Evolutionary conservation across 2,797 vertebrate species (phyloP).

Genomic region (Enteromius afrohamiltoni): DNA sequence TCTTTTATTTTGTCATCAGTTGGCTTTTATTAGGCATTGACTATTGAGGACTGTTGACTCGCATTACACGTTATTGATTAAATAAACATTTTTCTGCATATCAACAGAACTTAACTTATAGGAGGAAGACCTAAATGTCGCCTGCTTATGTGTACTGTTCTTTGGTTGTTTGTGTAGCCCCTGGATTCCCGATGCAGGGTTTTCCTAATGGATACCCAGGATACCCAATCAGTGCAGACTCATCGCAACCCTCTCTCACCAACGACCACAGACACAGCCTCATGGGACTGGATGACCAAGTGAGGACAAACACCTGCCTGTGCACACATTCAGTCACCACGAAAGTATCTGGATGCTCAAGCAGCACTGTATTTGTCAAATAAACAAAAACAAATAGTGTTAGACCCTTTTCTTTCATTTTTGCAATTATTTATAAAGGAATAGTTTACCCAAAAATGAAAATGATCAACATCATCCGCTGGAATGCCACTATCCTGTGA

Average conservation of each 20-base stretch:
- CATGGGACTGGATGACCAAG: constrained; percentile 93
- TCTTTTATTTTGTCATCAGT: neutral
- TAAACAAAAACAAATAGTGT: constrained; percentile 3
- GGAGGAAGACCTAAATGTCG: neutral
- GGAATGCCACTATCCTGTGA: neutral
- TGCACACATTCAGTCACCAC: neutral
- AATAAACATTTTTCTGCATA: neutral
- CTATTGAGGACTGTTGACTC: neutral
- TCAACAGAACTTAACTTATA: neutral
- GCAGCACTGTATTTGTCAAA: constrained; percentile 1
- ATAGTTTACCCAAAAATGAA: neutral
- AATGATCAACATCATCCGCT: neutral
- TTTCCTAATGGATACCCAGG: constrained; percentile 94
- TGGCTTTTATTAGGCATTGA: neutral
- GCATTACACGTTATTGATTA: neutral
- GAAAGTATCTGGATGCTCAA: neutral
- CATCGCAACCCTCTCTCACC: constrained; percentile 85
- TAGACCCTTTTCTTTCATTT: neutral
- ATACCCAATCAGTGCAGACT: constrained; percentile 87
- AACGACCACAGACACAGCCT: constrained; percentile 91
- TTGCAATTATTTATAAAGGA: neutral
- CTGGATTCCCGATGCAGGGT: constrained; percentile 87
- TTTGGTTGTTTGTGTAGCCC: constrained; percentile 73
- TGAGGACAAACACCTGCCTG: constrained; percentile 63
- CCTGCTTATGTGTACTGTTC: constrained; percentile 5